Evolutionary conservation across 2,888 invertebrate genomes (phyloP), one percentile per base, ranked within the genome.

Genomic region (Caenorhabditis wallacei): DNA sequence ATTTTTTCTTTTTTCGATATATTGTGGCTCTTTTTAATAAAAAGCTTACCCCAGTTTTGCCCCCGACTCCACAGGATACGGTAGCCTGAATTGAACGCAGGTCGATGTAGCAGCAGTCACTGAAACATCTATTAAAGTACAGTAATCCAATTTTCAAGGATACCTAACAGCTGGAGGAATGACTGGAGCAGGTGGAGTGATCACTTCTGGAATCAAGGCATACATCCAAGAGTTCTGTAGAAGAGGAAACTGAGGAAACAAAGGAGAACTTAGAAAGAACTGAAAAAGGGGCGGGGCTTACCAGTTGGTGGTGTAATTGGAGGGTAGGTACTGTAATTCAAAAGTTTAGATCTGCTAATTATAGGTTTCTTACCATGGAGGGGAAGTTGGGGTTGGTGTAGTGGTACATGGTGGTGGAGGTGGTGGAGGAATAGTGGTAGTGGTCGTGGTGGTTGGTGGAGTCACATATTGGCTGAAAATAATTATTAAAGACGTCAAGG

Each of bases 61-160:
- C 71, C 4, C 10, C 16, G 11, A 26, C 24, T 20, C 63, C 79
- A 51, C 79, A 79, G 16, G 71, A 66, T 16, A 79, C 66, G 20
- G 66, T 79, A 22, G 70, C 79, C 22, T 70, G 61, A 26, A 79
- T 51, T 7, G 20, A n/a, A 24, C 57, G 70, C 16, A 79, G 22
- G 3, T 79, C 66, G 22, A 79, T 70, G 79, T 43, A 64, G 57
- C 79, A 79, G 79, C 78, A 78, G n/a, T 56, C 37, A 13, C 68
- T 76, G 66, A 10, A 75, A 64, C 2, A 35, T 18, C 22, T 30
- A 5, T 5, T 3, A 30, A 5, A 30, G 30, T n/a, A n/a, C n/a
- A 24, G n/a, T 22, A 57, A 30, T 46, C 13, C 2, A 51, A 22
- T 18, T 20, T 22, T 18, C 16, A 11, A 40, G 11, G 10, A 8